A percentile compares a stretch with the other conserved stretches of the same genome.
Evolutionary conservation across 2,113 vertebrate species (phyloP).

Genomic region (Chionis minor): DNA sequence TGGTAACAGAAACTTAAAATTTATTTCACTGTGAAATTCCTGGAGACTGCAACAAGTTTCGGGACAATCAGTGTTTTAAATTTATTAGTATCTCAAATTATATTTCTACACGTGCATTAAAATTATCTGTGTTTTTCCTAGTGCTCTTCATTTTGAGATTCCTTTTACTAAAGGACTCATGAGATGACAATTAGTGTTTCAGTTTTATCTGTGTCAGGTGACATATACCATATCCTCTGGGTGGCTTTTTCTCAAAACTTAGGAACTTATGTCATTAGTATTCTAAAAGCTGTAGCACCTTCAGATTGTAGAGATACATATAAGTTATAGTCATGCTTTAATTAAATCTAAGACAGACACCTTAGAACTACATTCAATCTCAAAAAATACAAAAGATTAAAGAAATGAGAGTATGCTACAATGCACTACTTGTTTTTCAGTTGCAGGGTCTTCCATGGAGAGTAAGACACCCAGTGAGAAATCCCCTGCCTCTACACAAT

Average conservation of each 20-base stretch:
- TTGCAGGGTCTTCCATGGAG: neutral
- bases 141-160: neutral
- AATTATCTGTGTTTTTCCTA: neutral
- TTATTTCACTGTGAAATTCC: neutral
- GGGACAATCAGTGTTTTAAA: neutral
- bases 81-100: neutral
- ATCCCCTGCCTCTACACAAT: neutral
- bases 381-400: neutral
- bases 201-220: neutral
- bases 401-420: neutral
- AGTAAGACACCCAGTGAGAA: neutral
- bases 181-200: neutral
- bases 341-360: neutral
- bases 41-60: neutral
- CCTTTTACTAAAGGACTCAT: neutral
- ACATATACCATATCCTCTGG: neutral
- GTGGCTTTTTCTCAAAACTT: neutral
- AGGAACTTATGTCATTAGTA: neutral
- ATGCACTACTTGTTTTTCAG: neutral
- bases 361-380: neutral
- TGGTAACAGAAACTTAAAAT: neutral
- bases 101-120: neutral
- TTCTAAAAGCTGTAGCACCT: neutral
- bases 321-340: neutral
- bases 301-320: neutral